Percentiles rank a stretch among this genome's conserved stretches.
phyloP scores from a whole-genome alignment of 2,113 vertebrate species.

The Dicerorhinus sumatrensis region DNA sequence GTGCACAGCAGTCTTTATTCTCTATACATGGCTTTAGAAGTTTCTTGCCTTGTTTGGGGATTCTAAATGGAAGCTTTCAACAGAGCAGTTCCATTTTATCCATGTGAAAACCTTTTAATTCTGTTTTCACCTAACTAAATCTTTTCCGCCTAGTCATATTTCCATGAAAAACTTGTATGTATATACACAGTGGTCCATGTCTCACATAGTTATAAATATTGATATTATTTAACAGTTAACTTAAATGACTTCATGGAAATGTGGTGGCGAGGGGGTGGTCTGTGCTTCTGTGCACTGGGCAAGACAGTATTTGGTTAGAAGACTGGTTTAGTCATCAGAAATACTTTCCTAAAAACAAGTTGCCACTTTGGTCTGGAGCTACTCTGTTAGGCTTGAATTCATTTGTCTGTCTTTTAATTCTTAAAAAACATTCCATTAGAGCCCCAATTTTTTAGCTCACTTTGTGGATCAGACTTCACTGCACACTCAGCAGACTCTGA shows the following conservation, averaged over 20 bases:
- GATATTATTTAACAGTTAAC: conserved; percentile 87
- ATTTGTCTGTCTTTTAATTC: conserved; percentile 68
- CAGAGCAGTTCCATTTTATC: conserved; percentile 79
- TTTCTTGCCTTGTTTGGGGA: conserved; percentile 72
- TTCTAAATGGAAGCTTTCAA: conserved; percentile 72
- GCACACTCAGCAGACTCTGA: conserved; percentile 75
- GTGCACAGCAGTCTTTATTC: conserved; percentile 57
- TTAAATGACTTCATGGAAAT: conserved; percentile 83
- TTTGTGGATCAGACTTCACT: conserved; percentile 81
- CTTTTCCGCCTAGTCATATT: conserved; percentile 75
- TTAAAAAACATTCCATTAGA: conserved; percentile 55
- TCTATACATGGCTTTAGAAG: conserved; percentile 62
- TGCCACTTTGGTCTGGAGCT: conserved; percentile 76
- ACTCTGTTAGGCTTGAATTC: conserved; percentile 78
- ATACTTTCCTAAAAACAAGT: conserved; percentile 72
- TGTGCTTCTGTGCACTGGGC: conserved; percentile 73
- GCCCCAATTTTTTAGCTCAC: conserved; percentile 77
- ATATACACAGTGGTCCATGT: conserved; percentile 75
- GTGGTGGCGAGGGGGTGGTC: conserved; percentile 36
- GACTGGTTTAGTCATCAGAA: conserved; percentile 57
- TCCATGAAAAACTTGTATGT: conserved; percentile 72
- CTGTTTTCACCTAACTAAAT: conserved; percentile 78
- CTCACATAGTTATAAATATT: conserved; percentile 84
- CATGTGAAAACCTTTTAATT: conserved; percentile 73
- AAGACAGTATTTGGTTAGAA: conserved; percentile 76